Evolutionary conservation across 1,140 invertebrate genomes (phyloP).

Genomic region (Trachelipus rathkii): DNA sequence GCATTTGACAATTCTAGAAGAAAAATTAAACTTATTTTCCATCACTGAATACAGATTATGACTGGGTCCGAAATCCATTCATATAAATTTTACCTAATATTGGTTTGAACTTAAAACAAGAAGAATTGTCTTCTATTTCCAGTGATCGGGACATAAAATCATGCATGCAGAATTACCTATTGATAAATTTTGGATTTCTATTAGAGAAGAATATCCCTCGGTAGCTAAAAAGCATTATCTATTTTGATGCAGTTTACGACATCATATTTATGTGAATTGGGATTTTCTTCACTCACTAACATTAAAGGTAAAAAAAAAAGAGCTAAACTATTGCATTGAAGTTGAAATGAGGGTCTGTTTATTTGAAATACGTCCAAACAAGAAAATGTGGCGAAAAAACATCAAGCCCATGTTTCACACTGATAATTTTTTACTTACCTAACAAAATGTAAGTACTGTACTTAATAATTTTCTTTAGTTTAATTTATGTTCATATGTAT

Average conservation of each 20-base stretch:
- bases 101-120: neutral
- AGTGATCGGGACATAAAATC: neutral
- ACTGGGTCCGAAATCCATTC: neutral
- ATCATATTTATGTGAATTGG: constrained; percentile 8
- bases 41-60: constrained; percentile 9
- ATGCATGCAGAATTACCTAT: neutral
- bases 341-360: constrained; percentile 7
- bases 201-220: constrained; percentile 6
- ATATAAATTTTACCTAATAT: neutral
- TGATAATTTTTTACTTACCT: too few species aligned
- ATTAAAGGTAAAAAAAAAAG: neutral
- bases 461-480: too few species aligned
- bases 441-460: too few species aligned
- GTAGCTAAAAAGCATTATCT: neutral
- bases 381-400: neutral
- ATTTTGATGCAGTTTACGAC: constrained; percentile 17
- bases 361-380: neutral
- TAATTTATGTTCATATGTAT: too few species aligned
- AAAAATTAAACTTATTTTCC: constrained; percentile 10
- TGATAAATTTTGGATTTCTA: neutral
- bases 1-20: constrained; percentile 7
- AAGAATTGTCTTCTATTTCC: neutral
- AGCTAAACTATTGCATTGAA: neutral
- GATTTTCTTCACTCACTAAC: constrained; percentile 3
- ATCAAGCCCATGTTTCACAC: neutral